Evolutionary conservation across 2,797 vertebrate species (phyloP).

Genomic region (Tiaroga cobitis): DNA sequence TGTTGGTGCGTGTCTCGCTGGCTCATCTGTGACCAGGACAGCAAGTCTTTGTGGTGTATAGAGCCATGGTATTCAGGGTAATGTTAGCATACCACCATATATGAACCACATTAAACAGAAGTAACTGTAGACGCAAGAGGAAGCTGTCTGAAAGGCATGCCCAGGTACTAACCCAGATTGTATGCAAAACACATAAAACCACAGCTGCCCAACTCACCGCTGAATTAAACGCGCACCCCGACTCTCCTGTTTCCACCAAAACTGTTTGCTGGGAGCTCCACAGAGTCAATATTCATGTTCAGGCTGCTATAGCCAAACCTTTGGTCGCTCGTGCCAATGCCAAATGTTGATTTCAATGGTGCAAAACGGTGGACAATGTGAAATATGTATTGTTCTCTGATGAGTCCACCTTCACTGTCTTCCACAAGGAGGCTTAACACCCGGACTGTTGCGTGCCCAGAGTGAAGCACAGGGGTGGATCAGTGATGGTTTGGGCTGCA

Average conservation of each 20-base stretch:
- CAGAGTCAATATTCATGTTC: not conserved
- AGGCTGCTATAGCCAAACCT: not conserved
- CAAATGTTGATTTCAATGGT: not conserved
- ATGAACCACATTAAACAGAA: not conserved
- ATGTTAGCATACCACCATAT: not conserved
- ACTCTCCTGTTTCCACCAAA: not conserved
- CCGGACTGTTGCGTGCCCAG: too few relatives aligned
- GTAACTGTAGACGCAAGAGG: too few relatives aligned
- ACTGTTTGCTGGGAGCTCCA: not conserved
- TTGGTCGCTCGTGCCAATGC: not conserved
- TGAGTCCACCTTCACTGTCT: not conserved
- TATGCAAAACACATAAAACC: not conserved
- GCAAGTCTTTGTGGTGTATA: too few relatives aligned
- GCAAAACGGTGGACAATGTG: not conserved
- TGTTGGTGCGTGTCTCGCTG: too few relatives aligned
- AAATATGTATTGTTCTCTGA: not conserved
- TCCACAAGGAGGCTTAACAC: not conserved
- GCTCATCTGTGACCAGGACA: too few relatives aligned
- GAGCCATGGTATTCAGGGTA: not conserved
- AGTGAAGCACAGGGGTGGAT: not conserved
- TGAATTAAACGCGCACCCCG: too few relatives aligned
- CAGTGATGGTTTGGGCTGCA: not conserved
- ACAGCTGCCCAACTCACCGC: too few relatives aligned
- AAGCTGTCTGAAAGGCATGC: not conserved
- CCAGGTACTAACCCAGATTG: not conserved